A percentile compares a stretch with the other conserved stretches of the same genome.
These are phyloP conservation scores for Danio aesculapii DNA, from an alignment of 2,797 vertebrate genomes.

Conservation along the genomic window DNA sequence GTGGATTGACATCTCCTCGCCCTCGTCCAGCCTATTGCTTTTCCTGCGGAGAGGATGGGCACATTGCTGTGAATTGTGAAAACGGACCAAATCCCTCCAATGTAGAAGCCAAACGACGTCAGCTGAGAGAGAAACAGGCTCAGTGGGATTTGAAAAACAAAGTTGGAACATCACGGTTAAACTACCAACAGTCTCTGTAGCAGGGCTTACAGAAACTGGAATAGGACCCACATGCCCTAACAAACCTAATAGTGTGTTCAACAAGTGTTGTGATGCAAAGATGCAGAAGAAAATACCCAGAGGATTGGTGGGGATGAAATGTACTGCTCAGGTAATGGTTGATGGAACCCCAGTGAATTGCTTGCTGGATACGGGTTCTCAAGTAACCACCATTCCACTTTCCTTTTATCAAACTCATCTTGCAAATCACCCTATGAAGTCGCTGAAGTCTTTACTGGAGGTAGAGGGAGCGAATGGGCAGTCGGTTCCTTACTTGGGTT, in stretches of 20 bases:
- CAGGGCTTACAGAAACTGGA: neutral
- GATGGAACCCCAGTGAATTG: neutral
- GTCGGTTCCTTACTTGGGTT: too few relatives aligned
- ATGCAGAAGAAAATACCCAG: neutral
- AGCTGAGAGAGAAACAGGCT: neutral
- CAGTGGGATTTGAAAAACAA: neutral
- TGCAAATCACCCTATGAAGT: neutral
- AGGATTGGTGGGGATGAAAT: neutral
- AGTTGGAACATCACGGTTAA: neutral
- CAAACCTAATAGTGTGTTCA: neutral
- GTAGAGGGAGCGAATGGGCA: neutral
- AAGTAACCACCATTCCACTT: slow-evolving; percentile 1
- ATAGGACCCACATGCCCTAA: neutral
- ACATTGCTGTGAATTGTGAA: neutral
- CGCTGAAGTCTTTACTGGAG: neutral
- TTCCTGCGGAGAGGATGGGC: neutral
- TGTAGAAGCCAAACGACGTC: neutral
- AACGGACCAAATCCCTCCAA: neutral
- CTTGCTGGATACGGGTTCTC: neutral
- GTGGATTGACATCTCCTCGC: neutral
- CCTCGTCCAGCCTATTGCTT: neutral
- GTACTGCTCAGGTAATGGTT: neutral
- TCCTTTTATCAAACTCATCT: neutral
- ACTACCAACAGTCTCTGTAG: neutral
- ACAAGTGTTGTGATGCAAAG: neutral